Base-by-base conservation (phyloP, 2,113 vertebrate genomes). In the Athene noctua region DNA sequence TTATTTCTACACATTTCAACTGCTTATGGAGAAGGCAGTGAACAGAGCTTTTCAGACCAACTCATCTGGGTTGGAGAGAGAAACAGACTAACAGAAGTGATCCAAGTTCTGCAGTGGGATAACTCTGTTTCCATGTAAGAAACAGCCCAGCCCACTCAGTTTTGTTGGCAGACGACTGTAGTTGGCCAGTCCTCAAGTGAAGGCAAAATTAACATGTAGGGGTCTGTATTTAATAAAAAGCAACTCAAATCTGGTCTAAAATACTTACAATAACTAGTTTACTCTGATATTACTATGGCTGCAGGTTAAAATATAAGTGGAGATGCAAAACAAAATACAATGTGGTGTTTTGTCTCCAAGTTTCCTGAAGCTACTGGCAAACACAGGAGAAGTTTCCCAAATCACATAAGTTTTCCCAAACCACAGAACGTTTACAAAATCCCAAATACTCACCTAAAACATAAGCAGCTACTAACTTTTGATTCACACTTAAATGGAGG, bases 401-500 rank as follows among this genome's bases (percentile, higher is more conserved):
- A 27, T 44, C 44, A 44, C 15, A 15, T 13, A 44, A 44, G 42
- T 44, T 44, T 44, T 44, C 42, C 42, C 42, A 44, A 44, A 44
- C n/a, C 36, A 27, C 2, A 58, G 16, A 80, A 61, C 6, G 10
- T n/a, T 58, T 38, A 55, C 23, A 70, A 86, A 54, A 58, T n/a
- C 73, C 67, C 42, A 58, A 83, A 58, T 32, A 91, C 99, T 98
- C 66, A 99, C 99, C 99, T 95, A 99, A 99, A 97, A 99, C 99
- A 94, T 99, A 99, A 99, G 99, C 99, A 98, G 99, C 99, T 97
- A 99, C 99, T 97, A 99, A 98, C 98, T 99, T 99, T 96, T 99
- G 99, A 98, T 99, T 99, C 98, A 99, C 99, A 98, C 99, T 99
- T 99, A 99, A 99, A 97, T 99, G 99, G 99, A 99, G 99, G 99